Evolutionary conservation across 2,888 invertebrate genomes (phyloP).

Genomic region (Drosophila neotestacea): DNA sequence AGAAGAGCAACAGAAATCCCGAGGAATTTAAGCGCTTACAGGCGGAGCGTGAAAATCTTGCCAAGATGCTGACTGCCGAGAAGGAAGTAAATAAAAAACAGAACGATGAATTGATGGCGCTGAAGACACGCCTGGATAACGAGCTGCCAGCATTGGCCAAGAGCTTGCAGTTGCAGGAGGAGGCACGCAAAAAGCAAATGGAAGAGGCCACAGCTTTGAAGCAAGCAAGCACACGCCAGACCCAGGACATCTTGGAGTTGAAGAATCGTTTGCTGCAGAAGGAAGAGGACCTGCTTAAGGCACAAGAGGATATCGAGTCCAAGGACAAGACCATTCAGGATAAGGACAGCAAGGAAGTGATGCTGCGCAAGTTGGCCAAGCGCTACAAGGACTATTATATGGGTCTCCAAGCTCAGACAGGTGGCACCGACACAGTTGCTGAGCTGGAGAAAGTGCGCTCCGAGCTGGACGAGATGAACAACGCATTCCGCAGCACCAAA

Average conservation of each 20-base stretch:
- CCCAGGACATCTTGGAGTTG: conserved; percentile 88
- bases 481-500: conserved; percentile 59
- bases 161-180: conserved; percentile 87
- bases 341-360: conserved; percentile 89
- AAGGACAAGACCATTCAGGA: conserved; percentile 90
- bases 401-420: conserved; percentile 86
- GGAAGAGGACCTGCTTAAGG: conserved; percentile 87
- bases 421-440: conserved; percentile 75
- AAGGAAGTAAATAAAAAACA: conserved; percentile 89
- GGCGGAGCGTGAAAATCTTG: conserved; percentile 92
- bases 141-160: conserved; percentile 88
- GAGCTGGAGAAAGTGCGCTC: conserved; percentile 85
- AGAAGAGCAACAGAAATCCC: conserved; percentile 95
- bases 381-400: conserved; percentile 95
- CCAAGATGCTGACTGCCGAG: conserved; percentile 91
- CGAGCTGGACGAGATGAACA: conserved; percentile 87
- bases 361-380: conserved; percentile 95
- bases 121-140: conserved; percentile 89
- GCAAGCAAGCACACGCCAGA: conserved; percentile 87
- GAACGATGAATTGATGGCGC: conserved; percentile 88
- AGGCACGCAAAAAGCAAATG: conserved; percentile 88
- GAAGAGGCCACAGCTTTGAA: conserved; percentile 88
- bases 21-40: conserved; percentile 96
- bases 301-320: conserved; percentile 88
- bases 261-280: conserved; percentile 87